phyloP scores from a whole-genome alignment of 2,113 vertebrate species.

The Paradoxurus hermaphroditus region DNA sequence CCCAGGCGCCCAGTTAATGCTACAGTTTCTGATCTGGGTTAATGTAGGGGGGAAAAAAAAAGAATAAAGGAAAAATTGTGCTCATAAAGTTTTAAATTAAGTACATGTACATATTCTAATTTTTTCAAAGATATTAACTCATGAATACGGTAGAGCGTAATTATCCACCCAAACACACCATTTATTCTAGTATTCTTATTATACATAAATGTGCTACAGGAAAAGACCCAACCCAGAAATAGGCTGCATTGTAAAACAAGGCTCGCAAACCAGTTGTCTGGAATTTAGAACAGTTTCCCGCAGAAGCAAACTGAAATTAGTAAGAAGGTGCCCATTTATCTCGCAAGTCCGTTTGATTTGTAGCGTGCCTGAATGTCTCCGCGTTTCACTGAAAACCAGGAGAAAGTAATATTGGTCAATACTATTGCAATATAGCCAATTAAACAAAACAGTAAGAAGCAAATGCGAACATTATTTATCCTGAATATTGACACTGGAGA shows the following conservation, averaged over 20 bases:
- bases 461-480: not conserved
- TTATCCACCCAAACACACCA: not conserved
- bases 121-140: not conserved
- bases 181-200: not conserved
- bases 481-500: not conserved
- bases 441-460: not conserved
- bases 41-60: not conserved
- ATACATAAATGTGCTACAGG: not conserved
- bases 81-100: not conserved
- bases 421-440: not conserved
- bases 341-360: not conserved
- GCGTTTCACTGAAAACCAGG: not conserved
- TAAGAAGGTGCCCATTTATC: not conserved
- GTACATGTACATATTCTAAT: not conserved
- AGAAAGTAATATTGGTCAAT: not conserved
- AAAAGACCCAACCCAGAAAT: not conserved
- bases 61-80: not conserved
- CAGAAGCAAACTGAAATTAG: constrained; percentile 1
- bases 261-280: not conserved
- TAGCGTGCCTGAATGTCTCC: not conserved
- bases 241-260: not conserved
- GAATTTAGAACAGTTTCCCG: constrained; percentile 34
- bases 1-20: not conserved
- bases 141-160: not conserved
- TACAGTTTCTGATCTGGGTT: not conserved